phyloP scores from a whole-genome alignment of 2,888 invertebrate species.

The Tiphia femorata region DNA sequence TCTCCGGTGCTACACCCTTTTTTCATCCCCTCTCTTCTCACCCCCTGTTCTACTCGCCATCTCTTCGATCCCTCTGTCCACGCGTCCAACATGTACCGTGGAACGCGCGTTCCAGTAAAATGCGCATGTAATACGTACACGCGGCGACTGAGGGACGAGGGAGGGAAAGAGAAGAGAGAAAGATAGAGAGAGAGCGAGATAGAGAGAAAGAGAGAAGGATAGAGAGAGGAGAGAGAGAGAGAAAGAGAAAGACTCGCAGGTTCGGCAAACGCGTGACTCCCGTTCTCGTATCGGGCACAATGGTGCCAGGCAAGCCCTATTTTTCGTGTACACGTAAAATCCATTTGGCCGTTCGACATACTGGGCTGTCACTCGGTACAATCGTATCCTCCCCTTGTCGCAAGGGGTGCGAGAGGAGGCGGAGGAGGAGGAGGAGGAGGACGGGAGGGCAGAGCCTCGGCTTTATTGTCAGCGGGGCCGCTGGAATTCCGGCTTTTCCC shows the following conservation, averaged over 20 bases:
- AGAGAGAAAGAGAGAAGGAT: not conserved
- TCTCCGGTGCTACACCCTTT: too few species aligned
- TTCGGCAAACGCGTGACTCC: constrained; percentile 19
- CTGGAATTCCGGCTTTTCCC: constrained; percentile 48
- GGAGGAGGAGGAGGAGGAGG: too few species aligned
- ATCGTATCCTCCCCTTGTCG: constrained; percentile 46
- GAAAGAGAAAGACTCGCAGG: not conserved
- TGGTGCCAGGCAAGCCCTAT: constrained; percentile 35
- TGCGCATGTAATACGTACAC: constrained; percentile 37
- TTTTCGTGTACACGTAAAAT: constrained; percentile 54
- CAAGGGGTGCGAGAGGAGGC: too few species aligned
- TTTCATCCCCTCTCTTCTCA: too few species aligned
- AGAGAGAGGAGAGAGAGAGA: not conserved
- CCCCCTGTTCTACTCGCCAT: too few species aligned
- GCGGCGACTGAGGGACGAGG: constrained; percentile 15
- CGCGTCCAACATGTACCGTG: constrained; percentile 11
- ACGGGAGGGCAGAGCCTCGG: constrained; percentile 35
- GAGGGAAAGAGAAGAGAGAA: not conserved
- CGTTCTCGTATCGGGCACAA: constrained; percentile 39
- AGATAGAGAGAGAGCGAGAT: not conserved
- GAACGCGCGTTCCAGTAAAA: constrained; percentile 32
- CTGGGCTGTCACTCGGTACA: constrained; percentile 49
- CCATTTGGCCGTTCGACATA: constrained; percentile 53
- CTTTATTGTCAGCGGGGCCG: constrained; percentile 44
- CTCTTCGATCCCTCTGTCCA: too few species aligned